Base-by-base conservation (phyloP, 2,797 vertebrate species). In the Echeneis naucrates region DNA sequence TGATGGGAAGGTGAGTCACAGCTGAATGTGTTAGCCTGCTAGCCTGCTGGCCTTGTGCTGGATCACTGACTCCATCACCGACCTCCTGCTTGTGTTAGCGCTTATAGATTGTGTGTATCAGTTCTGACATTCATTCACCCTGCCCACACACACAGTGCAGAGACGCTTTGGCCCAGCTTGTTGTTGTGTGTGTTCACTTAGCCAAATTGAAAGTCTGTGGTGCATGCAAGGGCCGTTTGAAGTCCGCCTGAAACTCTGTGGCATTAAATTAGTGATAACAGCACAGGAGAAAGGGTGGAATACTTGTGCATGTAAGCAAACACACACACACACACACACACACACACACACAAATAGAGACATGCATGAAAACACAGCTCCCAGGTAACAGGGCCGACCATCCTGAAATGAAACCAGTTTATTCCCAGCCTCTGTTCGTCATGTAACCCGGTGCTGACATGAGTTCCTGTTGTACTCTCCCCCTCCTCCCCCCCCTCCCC, bases 401-500 rank as follows among this genome's bases (percentile, higher is more conserved):
- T 59, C 48, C 63, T 71, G 74, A 82, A 85, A 79, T 69, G 35
- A 84, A 88, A 77, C 48, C 2, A 35, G 59, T 78, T 83, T 80
- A 68, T 88, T 90, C 75, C 77, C 73, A 76, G 79, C 77, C 78
- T 84, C 72, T 21, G 53, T 71, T 77, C 47, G 60, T 78, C 81
- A 70, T 83, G 81, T 85, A 79, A 79, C 75, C 81, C 62, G 16
- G 82, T 30, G 67, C 83, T 88, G 83, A 88, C 85, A 88, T 56
- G 74, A 88, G 78, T 89, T 88, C 80, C 86, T 85, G 79, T 83
- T 82, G 75, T 78, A 71, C 69, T 48, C 74, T 21, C 81, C 76
- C 71, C 66, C 55, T 42, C 66, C 17, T 30, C 26, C n/a, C n/a
- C 48, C 47, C 69, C 68, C 26, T n/a, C n/a, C 48, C 47, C 69